phyloP scores from a whole-genome alignment of 2,113 vertebrate genomes.

The Scophthalmus maximus region DNA sequence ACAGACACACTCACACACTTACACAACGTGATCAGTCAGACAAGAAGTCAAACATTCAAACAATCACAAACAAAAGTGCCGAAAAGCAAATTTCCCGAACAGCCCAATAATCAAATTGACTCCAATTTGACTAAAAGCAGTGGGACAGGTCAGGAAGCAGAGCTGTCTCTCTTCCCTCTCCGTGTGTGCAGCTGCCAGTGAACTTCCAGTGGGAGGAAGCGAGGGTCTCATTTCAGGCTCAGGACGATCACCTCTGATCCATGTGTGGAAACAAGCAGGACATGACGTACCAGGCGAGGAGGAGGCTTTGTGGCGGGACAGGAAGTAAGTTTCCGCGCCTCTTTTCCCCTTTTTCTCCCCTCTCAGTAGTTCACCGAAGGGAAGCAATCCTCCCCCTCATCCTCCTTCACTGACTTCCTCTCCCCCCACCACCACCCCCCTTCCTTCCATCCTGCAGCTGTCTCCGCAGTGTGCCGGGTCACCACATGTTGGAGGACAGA shows the following conservation, averaged over 20 bases:
- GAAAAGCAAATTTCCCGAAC: neutral
- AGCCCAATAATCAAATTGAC: neutral
- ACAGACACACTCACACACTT: slow-evolving; percentile 20
- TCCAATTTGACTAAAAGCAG: neutral
- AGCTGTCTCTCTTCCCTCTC: neutral
- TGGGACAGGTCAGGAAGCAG: slow-evolving; percentile 6
- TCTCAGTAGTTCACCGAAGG: slow-evolving; percentile 28
- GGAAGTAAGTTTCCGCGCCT: slow-evolving; percentile 66
- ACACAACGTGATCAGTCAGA: neutral
- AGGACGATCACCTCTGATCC: slow-evolving; percentile 21
- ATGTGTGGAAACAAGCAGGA: slow-evolving; percentile 52
- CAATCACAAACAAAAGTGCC: neutral
- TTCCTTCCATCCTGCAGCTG: slow-evolving; percentile 72
- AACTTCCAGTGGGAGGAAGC: slow-evolving; percentile 10
- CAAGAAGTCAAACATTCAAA: neutral
- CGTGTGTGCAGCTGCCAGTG: slow-evolving; percentile 6
- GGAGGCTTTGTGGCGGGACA: slow-evolving; percentile 71
- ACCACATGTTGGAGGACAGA: slow-evolving; percentile 74
- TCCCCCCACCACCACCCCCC: slow-evolving; percentile 15
- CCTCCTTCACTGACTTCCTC: slow-evolving; percentile 42
- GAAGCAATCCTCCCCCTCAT: slow-evolving; percentile 38
- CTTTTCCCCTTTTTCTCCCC: slow-evolving; percentile 14
- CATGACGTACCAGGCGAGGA: slow-evolving; percentile 45
- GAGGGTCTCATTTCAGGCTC: slow-evolving; percentile 44
- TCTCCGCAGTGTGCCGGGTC: slow-evolving; percentile 55